Evolutionary conservation across 2,888 invertebrate species (phyloP).

Genomic region (Unio delphinus): DNA sequence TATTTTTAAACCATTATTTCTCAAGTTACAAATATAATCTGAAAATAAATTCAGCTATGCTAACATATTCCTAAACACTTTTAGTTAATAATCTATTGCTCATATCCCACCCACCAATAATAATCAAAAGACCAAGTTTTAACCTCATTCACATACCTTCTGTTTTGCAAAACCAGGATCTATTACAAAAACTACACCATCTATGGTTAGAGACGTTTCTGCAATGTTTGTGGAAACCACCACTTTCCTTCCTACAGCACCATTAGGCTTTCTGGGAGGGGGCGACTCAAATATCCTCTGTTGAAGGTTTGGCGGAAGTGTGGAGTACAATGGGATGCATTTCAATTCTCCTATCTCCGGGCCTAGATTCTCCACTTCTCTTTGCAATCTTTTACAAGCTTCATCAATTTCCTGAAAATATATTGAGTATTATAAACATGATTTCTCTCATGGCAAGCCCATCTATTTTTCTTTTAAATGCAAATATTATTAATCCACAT

Average conservation of each 20-base stretch:
- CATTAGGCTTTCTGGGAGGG: conserved; percentile 90
- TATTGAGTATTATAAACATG: not conserved
- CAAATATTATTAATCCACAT: not conserved
- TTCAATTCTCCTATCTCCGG: conserved; percentile 97
- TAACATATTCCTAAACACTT: no score
- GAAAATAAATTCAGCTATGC: no score
- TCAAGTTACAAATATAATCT: no score
- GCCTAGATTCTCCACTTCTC: conserved; percentile 96
- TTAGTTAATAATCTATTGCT: no score
- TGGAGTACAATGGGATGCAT: conserved; percentile 98
- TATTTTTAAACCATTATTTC: no score
- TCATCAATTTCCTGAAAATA: conserved; percentile 90
- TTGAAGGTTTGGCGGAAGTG: conserved; percentile 96
- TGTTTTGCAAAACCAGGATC: conserved; percentile 99
- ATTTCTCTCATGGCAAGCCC: not conserved
- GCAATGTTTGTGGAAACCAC: conserved; percentile 99
- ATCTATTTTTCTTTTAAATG: not conserved
- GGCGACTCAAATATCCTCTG: conserved; percentile 98
- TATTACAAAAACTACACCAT: conserved; percentile 99
- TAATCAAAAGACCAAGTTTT: no score
- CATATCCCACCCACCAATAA: no score
- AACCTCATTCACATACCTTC: conserved; percentile 77
- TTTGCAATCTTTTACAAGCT: conserved; percentile 96
- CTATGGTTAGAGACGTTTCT: conserved; percentile 98
- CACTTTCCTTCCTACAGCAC: conserved; percentile 91